Base-by-base conservation (phyloP, 2,797 vertebrate species). In the Sciaenops ocellatus region DNA sequence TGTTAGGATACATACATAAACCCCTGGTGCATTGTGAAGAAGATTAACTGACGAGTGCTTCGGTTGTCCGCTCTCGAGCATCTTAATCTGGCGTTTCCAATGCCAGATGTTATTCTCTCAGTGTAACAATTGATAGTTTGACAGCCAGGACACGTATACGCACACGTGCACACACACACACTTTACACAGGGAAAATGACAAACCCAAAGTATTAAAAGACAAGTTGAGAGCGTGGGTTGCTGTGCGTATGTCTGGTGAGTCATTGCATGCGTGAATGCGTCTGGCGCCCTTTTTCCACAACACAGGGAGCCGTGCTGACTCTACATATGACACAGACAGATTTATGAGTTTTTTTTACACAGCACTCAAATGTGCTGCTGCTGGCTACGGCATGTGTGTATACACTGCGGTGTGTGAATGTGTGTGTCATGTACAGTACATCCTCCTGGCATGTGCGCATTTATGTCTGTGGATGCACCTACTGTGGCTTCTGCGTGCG, bases 221-320 rank as follows among this genome's bases (percentile, higher is more conserved):
- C 69, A 75, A 54, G 77, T 57, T 59, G 76, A 85, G 80, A 65
- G 30, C 16, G 65, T 76, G 57, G 69, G 48, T 60, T 75, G 76
- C 24, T 44, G 73, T 51, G 51, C 76, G 79, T 59, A 11, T 3
- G 60, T 81, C 65, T 74, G 34, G 64, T 81, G 81, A 85, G 52
- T 89, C 83, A 83, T 70, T 65, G 66, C 3, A 51, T 13, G 17
- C 79, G 69, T 66, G 72, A 79, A 65, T 69, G 73, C 1, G 44
- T 77, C 90, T 92, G 85, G 89, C 84, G 81, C 89, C 84, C 24
- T 52, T 82, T 64, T 82, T 89, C 87, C 79, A 93, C 78, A 92
- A 88, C 88, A 89, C 59, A 76, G n/a, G 77, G 75, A 83, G 78
- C 80, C 76, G 69, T 74, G 83, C 74, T 76, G 92, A 92, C 80